Evolutionary conservation across 1,140 invertebrate species (phyloP), one percentile per base, ranked within the genome.

Genomic region (Batillaria attramentaria): DNA sequence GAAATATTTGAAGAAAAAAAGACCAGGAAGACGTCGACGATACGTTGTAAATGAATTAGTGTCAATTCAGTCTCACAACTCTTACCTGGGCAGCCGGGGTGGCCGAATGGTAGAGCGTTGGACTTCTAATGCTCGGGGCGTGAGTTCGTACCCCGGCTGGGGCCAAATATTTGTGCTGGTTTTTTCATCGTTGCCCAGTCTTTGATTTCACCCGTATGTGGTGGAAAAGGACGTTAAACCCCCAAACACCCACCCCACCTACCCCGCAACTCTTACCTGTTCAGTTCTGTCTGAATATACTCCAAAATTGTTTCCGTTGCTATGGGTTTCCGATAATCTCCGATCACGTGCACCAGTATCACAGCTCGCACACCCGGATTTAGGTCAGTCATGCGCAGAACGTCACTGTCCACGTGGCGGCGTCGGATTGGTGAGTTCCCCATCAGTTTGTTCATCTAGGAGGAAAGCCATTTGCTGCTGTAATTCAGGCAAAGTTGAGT

Each of bases 341-440:
- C 77, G 2, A 31, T 70, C 28, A 78, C 50, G 50, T 78, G 77
- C 43, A 78, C 8, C 0, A 78, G 18, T 3, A 46, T 33, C 18
- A 41, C 46, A 24, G 60, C 77, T n/a, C 60, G 77, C 28, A 78
- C 37, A 39, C 77, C 77, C 41, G 77, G 77, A 60, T 78, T 20
- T 10, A 78, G 68, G 50, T 78, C 77, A 28, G 66, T n/a, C 35
- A 78, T 68, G 37, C 5, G 18, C 18, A 78, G 18, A 24, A 78
- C 20, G 6, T 78, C 77, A 3, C 42, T 78, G 66, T 70, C 66
- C 31, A 78, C 66, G 39, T 70, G 57, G 43, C 77, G 65, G 0
- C 41, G 6, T 3, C 46, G 35, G 16, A 70, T 16, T 0, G 10
- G 20, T 20, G 77, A 70, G 1, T 31, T 8, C 4, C 16, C 10